These are phyloP conservation scores for Heliocidaris tuberculata DNA, from an alignment of 35 echinoderm and acorn worm genomes.

Conservation along the genomic window DNA sequence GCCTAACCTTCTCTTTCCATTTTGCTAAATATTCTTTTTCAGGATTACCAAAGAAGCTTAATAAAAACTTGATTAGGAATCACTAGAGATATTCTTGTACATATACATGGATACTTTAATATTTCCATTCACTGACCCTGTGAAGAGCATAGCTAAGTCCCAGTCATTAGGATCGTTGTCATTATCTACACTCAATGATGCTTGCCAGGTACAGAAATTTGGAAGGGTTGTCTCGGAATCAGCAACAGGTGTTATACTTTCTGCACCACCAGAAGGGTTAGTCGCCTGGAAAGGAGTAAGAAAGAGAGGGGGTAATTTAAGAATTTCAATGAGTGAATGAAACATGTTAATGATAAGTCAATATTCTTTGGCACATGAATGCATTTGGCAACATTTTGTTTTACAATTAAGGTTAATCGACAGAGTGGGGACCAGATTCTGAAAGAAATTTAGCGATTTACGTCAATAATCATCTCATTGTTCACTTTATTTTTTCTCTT, in stretches of 20 bases:
- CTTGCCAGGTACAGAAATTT: slow-evolving; percentile 6
- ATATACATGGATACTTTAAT: not conserved
- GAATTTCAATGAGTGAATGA: too few species aligned
- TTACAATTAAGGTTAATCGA: too few species aligned
- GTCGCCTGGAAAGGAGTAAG: not conserved
- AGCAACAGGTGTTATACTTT: not conserved
- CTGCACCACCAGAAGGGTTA: not conserved
- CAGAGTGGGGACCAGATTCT: too few species aligned
- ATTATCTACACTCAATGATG: not conserved
- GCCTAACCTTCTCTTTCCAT: too few species aligned
- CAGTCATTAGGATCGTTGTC: slow-evolving; percentile 18
- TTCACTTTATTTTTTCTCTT: too few species aligned
- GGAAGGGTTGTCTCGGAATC: not conserved
- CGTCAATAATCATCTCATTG: too few species aligned
- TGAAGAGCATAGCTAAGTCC: slow-evolving; percentile 37
- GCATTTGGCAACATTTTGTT: too few species aligned
- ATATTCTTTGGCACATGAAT: too few species aligned
- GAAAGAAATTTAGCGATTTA: too few species aligned
- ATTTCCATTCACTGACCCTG: not conserved
- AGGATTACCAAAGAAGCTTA: not conserved
- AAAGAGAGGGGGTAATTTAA: not conserved
- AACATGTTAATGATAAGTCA: too few species aligned
- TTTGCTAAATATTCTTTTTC: too few species aligned
- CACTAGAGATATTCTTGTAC: not conserved
- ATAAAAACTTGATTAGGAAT: too few species aligned